Conservation (phyloP, 2,113 vertebrate genomes). For the Indri indri region DNA sequence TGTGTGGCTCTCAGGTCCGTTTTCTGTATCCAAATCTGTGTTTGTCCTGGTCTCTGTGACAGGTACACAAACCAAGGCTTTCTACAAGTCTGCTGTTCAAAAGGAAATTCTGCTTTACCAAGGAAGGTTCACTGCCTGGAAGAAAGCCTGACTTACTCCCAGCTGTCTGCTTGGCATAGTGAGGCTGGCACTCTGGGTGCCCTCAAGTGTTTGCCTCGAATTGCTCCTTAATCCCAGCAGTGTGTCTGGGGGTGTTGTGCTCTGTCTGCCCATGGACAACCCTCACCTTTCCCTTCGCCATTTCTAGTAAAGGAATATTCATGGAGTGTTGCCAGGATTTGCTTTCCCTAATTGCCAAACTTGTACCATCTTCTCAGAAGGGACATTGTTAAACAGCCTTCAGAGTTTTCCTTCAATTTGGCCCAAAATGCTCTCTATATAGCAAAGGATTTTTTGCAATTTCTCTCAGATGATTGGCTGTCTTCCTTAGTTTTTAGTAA, state of each 20-base stretch:
- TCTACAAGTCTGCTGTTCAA: neutral
- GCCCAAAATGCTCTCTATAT: fast-evolving
- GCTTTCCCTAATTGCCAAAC: neutral
- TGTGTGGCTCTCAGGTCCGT: fast-evolving
- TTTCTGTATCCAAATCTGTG: neutral
- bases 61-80: neutral
- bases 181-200: fast-evolving
- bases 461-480: neutral
- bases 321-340: neutral
- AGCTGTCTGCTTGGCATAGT: too few species aligned
- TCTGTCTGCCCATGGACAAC: neutral
- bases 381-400: neutral
- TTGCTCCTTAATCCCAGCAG: neutral
- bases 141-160: neutral
- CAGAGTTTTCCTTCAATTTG: neutral
- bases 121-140: neutral
- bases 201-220: neutral
- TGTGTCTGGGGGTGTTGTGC: fast-evolving
- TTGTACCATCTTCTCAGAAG: neutral
- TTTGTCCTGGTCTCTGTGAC: neutral
- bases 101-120: neutral
- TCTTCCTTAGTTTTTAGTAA: neutral
- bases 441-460: neutral
- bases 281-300: neutral
- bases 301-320: neutral